Percentiles rank a stretch among this genome's conserved stretches.
Conservation (phyloP, 1,140 invertebrate species). For the Drosophila cardini region DNA sequence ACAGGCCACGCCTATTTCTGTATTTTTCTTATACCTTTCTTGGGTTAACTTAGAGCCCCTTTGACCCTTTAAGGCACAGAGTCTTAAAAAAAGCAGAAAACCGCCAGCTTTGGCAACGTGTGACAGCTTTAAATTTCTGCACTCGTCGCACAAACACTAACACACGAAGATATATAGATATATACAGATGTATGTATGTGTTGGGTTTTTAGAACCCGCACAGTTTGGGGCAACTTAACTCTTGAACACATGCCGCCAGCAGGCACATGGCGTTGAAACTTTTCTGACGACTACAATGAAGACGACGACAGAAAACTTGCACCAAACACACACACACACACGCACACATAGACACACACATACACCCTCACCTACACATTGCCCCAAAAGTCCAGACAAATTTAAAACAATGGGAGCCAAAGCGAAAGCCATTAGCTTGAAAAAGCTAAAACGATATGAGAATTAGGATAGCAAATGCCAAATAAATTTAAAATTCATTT, state of each 20-base stretch:
- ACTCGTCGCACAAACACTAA: conserved; percentile 60
- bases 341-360: conserved; percentile 19
- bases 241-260: conserved; percentile 81
- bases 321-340: conserved; percentile 52
- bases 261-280: conserved; percentile 78
- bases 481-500: conserved; percentile 38
- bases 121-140: conserved; percentile 79
- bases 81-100: conserved; percentile 58
- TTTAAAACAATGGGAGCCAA: conserved; percentile 68
- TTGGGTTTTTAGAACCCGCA: conserved; percentile 32
- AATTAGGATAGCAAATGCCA: conserved; percentile 47
- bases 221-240: conserved; percentile 76
- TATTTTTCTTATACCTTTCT: too few species aligned
- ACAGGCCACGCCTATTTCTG: too few species aligned
- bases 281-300: conserved; percentile 74
- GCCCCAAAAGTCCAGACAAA: conserved; percentile 54
- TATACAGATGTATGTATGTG: background rate
- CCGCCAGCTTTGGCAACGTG: conserved; percentile 68
- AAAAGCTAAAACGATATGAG: conserved; percentile 58
- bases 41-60: too few species aligned
- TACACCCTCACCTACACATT: conserved; percentile 29
- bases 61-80: too few species aligned
- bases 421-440: conserved; percentile 60
- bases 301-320: conserved; percentile 75
- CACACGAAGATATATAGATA: conserved; percentile 2